Conservation (phyloP, 2,888 invertebrate species). For the Allacma fusca region DNA sequence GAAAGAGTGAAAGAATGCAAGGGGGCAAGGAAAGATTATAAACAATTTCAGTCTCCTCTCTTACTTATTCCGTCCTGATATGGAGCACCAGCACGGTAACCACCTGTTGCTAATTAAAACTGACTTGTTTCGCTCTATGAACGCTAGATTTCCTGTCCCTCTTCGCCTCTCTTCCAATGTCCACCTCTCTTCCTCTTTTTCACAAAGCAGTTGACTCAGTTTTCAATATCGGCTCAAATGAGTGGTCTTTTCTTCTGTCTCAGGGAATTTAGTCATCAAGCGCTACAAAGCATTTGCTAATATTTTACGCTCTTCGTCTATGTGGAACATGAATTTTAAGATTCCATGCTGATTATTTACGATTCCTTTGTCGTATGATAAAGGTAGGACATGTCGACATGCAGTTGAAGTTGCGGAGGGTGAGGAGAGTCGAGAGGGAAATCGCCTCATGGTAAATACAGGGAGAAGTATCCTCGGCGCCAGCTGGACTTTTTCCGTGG, state of each 20-base stretch:
- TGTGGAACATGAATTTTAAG: background rate
- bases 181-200: background rate
- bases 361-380: background rate
- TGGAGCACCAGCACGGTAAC: conserved; percentile 45
- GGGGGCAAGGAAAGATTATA: background rate
- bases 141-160: conserved; percentile 42
- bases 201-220: too few relatives aligned
- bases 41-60: background rate
- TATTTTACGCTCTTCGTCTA: background rate
- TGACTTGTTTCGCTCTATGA: conserved; percentile 37
- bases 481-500: conserved; percentile 46
- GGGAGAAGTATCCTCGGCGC: conserved; percentile 28
- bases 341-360: background rate
- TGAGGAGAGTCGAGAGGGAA: conserved; percentile 4
- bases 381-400: background rate
- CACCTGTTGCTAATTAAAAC: conserved; percentile 58
- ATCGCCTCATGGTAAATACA: background rate
- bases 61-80: conserved; percentile 14
- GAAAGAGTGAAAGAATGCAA: background rate
- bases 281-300: background rate
- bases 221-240: too few relatives aligned
- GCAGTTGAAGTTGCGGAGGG: background rate
- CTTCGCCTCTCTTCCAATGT: background rate
- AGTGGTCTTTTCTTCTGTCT: background rate
- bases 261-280: background rate